A percentile compares a stretch with the other conserved stretches of the same genome.
Evolutionary conservation across 1,140 invertebrate species (phyloP).

Genomic region (Drosophila sechellia): DNA sequence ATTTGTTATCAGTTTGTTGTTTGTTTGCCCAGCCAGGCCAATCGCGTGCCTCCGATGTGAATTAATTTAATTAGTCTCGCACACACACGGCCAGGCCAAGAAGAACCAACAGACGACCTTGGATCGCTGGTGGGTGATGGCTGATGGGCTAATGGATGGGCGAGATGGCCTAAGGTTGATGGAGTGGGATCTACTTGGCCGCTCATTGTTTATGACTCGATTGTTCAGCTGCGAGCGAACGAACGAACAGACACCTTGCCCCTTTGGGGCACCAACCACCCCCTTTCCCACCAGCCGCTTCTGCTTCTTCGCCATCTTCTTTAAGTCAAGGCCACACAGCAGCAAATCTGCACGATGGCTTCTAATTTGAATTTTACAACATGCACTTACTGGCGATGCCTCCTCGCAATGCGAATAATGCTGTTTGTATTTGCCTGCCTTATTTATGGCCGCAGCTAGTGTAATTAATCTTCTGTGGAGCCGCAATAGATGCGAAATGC

Average conservation of each 20-base stretch:
- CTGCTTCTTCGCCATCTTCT: slow-evolving; percentile 35
- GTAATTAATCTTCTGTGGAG: slow-evolving; percentile 78
- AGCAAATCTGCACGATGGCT: slow-evolving; percentile 49
- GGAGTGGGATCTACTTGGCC: slow-evolving; percentile 63
- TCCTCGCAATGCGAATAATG: slow-evolving; percentile 63
- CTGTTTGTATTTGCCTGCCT: slow-evolving; percentile 47
- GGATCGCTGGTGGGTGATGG: slow-evolving; percentile 30
- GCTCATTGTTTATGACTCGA: slow-evolving; percentile 79
- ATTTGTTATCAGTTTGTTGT: slow-evolving; percentile 72
- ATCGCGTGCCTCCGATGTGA: slow-evolving; percentile 75
- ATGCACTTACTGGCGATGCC: slow-evolving; percentile 58
- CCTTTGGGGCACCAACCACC: neutral
- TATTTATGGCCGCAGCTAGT: slow-evolving; percentile 67
- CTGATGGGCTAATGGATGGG: slow-evolving; percentile 22
- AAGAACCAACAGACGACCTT: slow-evolving; percentile 49
- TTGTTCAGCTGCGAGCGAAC: slow-evolving; percentile 56
- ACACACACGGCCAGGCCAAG: neutral
- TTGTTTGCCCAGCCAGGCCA: slow-evolving; percentile 58
- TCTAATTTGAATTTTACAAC: slow-evolving; percentile 79
- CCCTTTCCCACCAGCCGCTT: neutral
- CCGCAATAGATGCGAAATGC: slow-evolving; percentile 49
- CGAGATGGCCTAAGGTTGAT: slow-evolving; percentile 23
- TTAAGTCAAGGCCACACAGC: slow-evolving; percentile 62
- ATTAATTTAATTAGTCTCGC: slow-evolving; percentile 75
- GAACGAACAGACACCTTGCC: slow-evolving; percentile 21